Evolutionary conservation across 2,888 invertebrate genomes (phyloP), one percentile per base, ranked within the genome.

Genomic region (Creontiades dilutus): DNA sequence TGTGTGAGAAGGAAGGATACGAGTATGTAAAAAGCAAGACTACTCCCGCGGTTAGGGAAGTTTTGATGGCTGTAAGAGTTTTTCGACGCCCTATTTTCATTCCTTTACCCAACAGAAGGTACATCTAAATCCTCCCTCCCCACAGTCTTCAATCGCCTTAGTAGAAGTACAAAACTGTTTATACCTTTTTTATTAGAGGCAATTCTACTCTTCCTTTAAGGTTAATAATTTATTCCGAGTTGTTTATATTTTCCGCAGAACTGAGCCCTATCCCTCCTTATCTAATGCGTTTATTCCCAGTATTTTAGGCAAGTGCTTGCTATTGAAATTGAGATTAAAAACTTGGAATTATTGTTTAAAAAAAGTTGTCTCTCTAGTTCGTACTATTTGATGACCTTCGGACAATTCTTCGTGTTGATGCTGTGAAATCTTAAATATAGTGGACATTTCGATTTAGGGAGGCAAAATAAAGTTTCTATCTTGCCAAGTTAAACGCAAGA

Each of bases 1-100:
- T 12, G 19, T 19, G 19, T n/a, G 9, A 19, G 61, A 19, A 61
- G 61, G 61, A 16, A 61, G 61, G 61, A 61, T 61, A 19, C 61
- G 61, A 61, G 61, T 61, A 61, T 61, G 61, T 61, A 61, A 61
- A 61, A 61, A 61, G 61, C 61, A 61, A 61, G 61, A 61, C 61
- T 61, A 61, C 61, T n/a, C 61, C 61, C 61, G 61, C 19, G 61
- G 61, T 61, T 61, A 61, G 61, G 61, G 61, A 61, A 61, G 19
- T 61, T 61, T 61, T 61, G 61, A 61, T 61, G 61, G 61, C n/a
- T 61, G 61, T 61, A 61, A 61, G 61, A 61, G 2, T 61, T 61
- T 61, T 61, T 61, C 61, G 61, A 61, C 61, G 16, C 61, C 61
- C 61, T 19, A 61, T 61, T 61, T 61, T 61, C 61, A n/a, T 61